phyloP scores from a whole-genome alignment of 2,113 vertebrate genomes.

The Pedionomus torquatus region DNA sequence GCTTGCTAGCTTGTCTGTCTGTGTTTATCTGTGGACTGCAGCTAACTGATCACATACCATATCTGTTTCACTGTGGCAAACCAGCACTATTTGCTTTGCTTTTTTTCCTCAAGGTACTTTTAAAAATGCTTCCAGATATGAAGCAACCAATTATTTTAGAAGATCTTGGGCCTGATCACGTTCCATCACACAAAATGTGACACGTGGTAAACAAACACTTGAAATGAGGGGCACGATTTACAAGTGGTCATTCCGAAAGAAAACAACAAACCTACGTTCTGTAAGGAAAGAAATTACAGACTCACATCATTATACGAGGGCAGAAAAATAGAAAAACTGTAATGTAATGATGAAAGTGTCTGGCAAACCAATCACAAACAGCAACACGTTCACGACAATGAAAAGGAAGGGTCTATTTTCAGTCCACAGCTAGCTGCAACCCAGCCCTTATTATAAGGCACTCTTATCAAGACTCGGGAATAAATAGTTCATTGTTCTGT shows the following conservation, averaged over 20 bases:
- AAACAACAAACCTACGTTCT: not conserved
- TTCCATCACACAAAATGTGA: not conserved
- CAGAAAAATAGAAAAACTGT: not conserved
- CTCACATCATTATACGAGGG: not conserved
- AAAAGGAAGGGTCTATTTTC: not conserved
- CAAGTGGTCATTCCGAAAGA: not conserved
- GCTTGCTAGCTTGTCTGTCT: slow-evolving; percentile 72
- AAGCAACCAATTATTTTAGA: slow-evolving; percentile 60
- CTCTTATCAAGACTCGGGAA: not conserved
- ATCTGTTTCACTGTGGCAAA: slow-evolving; percentile 86
- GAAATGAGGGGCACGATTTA: not conserved
- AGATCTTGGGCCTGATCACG: not conserved
- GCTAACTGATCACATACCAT: slow-evolving; percentile 87
- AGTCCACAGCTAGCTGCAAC: not conserved
- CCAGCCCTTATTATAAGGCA: not conserved
- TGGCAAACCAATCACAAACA: not conserved
- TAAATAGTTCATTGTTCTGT: slow-evolving; percentile 22
- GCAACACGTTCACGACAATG: not conserved
- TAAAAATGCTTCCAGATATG: slow-evolving; percentile 83
- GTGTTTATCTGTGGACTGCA: slow-evolving; percentile 85
- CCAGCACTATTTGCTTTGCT: slow-evolving; percentile 73
- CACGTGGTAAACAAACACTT: not conserved
- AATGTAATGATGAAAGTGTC: not conserved
- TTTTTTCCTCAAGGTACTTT: slow-evolving; percentile 81
- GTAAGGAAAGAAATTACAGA: not conserved